Conservation (phyloP, 2,113 vertebrate genomes). For the Merops nubicus region DNA sequence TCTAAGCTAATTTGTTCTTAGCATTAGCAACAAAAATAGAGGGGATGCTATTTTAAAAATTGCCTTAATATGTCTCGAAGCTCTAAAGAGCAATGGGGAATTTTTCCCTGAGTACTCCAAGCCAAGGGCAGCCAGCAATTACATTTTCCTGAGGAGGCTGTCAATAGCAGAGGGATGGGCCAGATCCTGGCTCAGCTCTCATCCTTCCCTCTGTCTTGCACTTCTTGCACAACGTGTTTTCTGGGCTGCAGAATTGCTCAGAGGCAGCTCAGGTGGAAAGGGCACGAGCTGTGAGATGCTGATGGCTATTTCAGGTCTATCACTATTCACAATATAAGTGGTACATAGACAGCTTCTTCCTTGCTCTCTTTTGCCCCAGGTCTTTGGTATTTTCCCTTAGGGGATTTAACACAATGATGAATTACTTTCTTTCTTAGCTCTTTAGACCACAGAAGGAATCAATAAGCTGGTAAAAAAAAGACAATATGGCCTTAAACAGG, state of each 20-base stretch:
- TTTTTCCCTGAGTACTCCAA: conserved; percentile 12
- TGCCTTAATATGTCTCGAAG: conserved; percentile 2
- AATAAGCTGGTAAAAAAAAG: not conserved
- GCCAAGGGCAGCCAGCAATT: conserved; percentile 52
- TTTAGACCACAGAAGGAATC: not conserved
- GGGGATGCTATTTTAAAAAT: conserved; percentile 53
- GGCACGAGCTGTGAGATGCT: not conserved
- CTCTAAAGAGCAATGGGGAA: not conserved
- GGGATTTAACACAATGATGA: not conserved
- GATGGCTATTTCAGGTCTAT: not conserved
- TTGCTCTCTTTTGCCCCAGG: not conserved
- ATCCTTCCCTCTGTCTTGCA: not conserved
- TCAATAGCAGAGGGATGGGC: conserved; percentile 11
- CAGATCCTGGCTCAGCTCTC: not conserved
- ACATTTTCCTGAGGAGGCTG: not conserved
- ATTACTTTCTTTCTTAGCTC: not conserved
- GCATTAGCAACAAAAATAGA: conserved; percentile 46
- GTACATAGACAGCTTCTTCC: not conserved
- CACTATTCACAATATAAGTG: not conserved
- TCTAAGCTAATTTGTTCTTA: conserved; percentile 22
- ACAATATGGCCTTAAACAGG: not conserved
- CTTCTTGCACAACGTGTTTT: not conserved
- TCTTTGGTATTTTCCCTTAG: not conserved
- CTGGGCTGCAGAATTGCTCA: not conserved
- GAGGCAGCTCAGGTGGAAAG: not conserved